Evolutionary conservation across 2,113 vertebrate genomes (phyloP).

Genomic region (Ciconia stormi): DNA sequence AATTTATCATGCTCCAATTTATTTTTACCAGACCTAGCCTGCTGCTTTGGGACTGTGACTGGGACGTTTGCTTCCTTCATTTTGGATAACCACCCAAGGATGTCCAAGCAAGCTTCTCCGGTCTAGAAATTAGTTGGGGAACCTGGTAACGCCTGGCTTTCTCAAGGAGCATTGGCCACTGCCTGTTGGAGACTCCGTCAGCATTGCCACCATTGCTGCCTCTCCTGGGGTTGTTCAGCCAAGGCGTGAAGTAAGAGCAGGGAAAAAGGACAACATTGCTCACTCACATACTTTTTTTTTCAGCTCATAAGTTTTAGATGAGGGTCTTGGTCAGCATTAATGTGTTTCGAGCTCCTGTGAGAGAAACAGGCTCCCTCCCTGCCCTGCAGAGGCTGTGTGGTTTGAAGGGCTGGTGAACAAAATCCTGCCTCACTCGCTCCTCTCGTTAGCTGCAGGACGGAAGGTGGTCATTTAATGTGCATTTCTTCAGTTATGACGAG

Average conservation of each 20-base stretch:
- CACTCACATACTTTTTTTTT: neutral
- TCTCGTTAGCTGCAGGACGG: neutral
- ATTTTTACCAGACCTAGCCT: neutral
- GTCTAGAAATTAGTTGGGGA: neutral
- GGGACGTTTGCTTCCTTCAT: neutral
- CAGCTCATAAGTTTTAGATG: neutral
- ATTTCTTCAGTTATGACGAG: neutral
- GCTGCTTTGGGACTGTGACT: neutral
- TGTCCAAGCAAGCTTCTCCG: neutral
- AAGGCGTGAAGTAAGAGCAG: neutral
- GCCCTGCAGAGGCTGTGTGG: neutral
- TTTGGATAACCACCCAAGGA: neutral
- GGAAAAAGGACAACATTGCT: neutral
- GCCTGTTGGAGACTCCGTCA: neutral
- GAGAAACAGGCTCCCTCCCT: neutral
- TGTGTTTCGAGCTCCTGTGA: neutral
- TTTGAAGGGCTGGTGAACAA: neutral
- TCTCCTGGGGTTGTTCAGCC: neutral
- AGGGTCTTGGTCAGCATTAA: neutral
- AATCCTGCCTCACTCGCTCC: accelerated
- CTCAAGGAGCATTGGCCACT: neutral
- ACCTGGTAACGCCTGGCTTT: neutral
- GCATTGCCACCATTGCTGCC: neutral
- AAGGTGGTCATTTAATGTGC: neutral
- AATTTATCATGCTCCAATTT: neutral